phyloP scores from a whole-genome alignment of 2,888 invertebrate species.

The Heliconius aoede region DNA sequence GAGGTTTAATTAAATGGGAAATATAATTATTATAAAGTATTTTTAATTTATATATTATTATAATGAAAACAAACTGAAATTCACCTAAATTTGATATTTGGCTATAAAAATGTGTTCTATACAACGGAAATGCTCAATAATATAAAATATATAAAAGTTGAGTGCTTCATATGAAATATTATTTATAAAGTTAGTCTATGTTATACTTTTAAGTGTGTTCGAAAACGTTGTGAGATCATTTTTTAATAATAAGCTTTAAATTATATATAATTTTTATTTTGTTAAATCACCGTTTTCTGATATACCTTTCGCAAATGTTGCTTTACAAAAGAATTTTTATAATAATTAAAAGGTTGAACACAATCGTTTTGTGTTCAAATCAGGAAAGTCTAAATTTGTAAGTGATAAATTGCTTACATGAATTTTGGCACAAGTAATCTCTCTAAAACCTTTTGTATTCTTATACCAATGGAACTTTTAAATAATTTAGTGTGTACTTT shows the following conservation, averaged over 20 bases:
- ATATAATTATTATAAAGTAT: neutral
- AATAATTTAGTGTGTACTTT: neutral
- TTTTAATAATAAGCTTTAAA: conserved; percentile 7
- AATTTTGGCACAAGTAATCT: no score
- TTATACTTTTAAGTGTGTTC: neutral
- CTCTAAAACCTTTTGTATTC: no score
- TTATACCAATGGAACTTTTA: neutral
- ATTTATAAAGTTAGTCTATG: neutral
- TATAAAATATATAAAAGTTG: neutral
- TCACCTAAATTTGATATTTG: neutral
- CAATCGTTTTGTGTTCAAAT: no score
- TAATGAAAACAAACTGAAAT: neutral
- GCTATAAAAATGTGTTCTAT: neutral
- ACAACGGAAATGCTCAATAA: conserved; percentile 8
- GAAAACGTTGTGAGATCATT: neutral
- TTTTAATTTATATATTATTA: neutral
- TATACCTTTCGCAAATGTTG: neutral
- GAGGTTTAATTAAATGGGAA: no score
- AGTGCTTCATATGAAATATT: neutral
- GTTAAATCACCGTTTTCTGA: neutral
- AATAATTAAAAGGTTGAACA: neutral
- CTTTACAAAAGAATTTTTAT: neutral
- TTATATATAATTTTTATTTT: neutral
- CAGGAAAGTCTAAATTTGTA: no score
- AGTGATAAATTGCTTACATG: no score